These are phyloP conservation scores for Melozone crissalis DNA, from an alignment of 2,113 vertebrate genomes.

Conservation along the genomic window DNA sequence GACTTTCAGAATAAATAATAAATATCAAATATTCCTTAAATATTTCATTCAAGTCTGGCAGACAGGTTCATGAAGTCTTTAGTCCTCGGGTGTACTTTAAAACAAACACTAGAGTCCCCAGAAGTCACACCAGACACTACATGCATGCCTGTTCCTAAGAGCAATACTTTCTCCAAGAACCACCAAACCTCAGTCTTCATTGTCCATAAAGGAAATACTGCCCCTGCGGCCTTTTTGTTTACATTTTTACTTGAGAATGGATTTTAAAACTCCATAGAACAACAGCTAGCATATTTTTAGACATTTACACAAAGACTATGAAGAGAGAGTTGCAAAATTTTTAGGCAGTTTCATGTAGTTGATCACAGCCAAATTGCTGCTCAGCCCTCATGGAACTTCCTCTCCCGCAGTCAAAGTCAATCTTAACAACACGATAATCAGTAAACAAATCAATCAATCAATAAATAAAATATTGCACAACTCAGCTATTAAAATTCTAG, in stretches of 20 bases:
- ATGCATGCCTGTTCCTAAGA: rapidly evolving
- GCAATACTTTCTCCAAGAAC: not conserved
- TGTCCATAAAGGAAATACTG: not conserved
- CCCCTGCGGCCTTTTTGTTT: not conserved
- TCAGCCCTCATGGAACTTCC: not conserved
- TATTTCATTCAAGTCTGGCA: not conserved
- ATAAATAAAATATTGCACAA: not conserved
- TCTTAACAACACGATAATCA: not conserved
- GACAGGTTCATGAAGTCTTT: not conserved
- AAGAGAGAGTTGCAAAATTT: not conserved
- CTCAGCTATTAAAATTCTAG: not conserved
- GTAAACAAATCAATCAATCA: not conserved
- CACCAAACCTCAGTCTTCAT: not conserved
- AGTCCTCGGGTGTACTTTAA: not conserved
- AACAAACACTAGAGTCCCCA: not conserved
- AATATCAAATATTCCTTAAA: not conserved
- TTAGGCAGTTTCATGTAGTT: not conserved
- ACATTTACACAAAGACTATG: not conserved
- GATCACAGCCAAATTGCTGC: not conserved
- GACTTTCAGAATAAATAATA: not conserved
- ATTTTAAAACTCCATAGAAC: not conserved
- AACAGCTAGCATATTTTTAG: not conserved
- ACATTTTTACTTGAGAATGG: not conserved
- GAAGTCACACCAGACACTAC: not conserved
- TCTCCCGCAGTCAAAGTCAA: not conserved